A percentile compares a stretch with the other conserved stretches of the same genome.
These are phyloP conservation scores for Drosophila bocqueti DNA, from an alignment of 1,140 invertebrate genomes.

Conservation along the genomic window DNA sequence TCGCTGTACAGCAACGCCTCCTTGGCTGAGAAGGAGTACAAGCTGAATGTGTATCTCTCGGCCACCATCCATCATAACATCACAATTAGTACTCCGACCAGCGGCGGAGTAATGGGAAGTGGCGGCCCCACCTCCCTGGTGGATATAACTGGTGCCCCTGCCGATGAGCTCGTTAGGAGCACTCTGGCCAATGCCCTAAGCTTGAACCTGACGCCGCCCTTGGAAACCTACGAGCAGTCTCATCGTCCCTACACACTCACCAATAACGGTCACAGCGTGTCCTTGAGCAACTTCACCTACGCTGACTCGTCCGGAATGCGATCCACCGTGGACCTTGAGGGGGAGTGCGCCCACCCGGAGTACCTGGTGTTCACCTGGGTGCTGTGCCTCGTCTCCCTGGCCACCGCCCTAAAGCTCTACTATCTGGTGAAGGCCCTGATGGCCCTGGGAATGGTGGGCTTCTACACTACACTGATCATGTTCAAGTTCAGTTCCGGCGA, in stretches of 20 bases:
- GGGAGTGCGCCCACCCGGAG: constrained; percentile 89
- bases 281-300: constrained; percentile 30
- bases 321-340: constrained; percentile 3
- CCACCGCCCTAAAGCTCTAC: constrained; percentile 96
- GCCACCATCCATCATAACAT: constrained; percentile 85
- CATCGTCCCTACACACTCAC: constrained; percentile 47
- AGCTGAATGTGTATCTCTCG: constrained; percentile 81
- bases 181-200: constrained; percentile 66
- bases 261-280: constrained; percentile 26
- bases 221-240: constrained; percentile 64
- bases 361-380: constrained; percentile 98
- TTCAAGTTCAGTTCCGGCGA: constrained; percentile 85
- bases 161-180: constrained; percentile 61
- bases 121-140: constrained; percentile 37
- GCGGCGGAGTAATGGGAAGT: constrained; percentile 25
- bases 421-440: constrained; percentile 95
- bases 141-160: constrained; percentile 53
- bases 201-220: constrained; percentile 44
- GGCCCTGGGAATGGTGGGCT: constrained; percentile 90
- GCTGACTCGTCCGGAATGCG: constrained; percentile 22
- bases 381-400: constrained; percentile 94
- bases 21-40: constrained; percentile 63
- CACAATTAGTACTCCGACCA: constrained; percentile 75
- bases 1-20: constrained; percentile 36
- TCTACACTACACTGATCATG: constrained; percentile 90